Conservation (phyloP, 2,888 invertebrate genomes). For the Sinhomidia bicolor region DNA sequence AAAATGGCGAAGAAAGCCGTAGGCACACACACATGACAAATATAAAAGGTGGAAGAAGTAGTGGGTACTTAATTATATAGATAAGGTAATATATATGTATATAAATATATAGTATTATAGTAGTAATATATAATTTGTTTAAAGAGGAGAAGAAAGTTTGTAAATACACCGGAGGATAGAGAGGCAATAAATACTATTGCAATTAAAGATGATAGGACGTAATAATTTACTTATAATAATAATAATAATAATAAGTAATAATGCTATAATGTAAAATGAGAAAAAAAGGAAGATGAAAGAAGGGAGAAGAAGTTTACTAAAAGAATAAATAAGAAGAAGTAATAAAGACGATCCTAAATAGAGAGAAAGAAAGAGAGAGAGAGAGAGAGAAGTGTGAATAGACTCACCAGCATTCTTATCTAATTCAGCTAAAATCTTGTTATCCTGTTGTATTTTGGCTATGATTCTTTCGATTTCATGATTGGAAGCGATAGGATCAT, state of each 20-base stretch:
- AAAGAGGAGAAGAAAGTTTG: slow-evolving; percentile 15
- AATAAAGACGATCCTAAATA: slow-evolving; percentile 32
- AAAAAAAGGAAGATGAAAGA: not conserved
- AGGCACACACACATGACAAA: not conserved
- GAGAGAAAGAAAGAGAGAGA: slow-evolving; percentile 57
- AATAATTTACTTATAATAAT: not conserved
- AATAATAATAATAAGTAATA: not conserved
- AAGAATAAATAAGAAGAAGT: not conserved
- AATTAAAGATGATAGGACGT: not conserved
- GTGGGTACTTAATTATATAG: not conserved
- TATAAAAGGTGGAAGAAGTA: not conserved
- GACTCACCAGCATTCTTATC: slow-evolving; percentile 85
- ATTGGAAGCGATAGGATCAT: slow-evolving; percentile 80
- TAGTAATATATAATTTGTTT: too few species aligned
- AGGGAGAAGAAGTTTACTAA: not conserved
- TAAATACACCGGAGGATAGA: slow-evolving; percentile 2
- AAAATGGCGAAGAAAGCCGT: not conserved
- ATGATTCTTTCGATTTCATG: slow-evolving; percentile 94
- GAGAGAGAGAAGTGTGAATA: slow-evolving; percentile 61
- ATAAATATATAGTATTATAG: too few species aligned
- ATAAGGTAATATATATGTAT: too few species aligned
- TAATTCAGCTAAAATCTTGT: slow-evolving; percentile 90
- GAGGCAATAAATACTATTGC: not conserved
- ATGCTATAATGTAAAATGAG: not conserved
- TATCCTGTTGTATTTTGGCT: slow-evolving; percentile 95